Evolutionary conservation across 2,797 vertebrate genomes (phyloP).

Genomic region (Prunella strophiata): DNA sequence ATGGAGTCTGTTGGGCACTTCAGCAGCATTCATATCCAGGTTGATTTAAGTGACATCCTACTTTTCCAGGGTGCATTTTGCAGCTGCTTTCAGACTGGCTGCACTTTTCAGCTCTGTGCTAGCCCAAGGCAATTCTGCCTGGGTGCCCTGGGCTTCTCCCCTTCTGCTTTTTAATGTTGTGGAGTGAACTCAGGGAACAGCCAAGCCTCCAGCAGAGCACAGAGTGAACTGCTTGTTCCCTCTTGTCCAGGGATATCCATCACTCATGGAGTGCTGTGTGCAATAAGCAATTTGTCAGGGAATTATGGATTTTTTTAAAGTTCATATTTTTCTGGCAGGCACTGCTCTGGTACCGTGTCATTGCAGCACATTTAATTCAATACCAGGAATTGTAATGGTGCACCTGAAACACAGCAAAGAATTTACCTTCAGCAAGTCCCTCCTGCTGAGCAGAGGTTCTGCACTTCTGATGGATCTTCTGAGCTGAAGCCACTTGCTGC

Average conservation of each 20-base stretch:
- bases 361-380: neutral
- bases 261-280: neutral
- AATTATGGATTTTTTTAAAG: slow-evolving; percentile 41
- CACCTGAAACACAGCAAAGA: neutral
- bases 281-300: slow-evolving; percentile 1
- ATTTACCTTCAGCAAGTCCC: neutral
- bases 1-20: neutral
- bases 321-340: neutral
- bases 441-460: neutral
- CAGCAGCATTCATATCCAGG: neutral
- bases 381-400: neutral
- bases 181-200: neutral
- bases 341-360: neutral
- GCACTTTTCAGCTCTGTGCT: neutral
- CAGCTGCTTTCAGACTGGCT: neutral
- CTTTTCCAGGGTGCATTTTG: neutral
- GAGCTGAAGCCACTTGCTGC: neutral
- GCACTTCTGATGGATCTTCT: neutral
- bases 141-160: neutral
- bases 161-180: neutral
- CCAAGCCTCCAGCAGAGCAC: neutral
- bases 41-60: neutral
- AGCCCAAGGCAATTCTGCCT: neutral
- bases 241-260: neutral
- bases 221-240: neutral